Conservation (phyloP, 2,888 invertebrate species). For the Ochropleura plecta region DNA sequence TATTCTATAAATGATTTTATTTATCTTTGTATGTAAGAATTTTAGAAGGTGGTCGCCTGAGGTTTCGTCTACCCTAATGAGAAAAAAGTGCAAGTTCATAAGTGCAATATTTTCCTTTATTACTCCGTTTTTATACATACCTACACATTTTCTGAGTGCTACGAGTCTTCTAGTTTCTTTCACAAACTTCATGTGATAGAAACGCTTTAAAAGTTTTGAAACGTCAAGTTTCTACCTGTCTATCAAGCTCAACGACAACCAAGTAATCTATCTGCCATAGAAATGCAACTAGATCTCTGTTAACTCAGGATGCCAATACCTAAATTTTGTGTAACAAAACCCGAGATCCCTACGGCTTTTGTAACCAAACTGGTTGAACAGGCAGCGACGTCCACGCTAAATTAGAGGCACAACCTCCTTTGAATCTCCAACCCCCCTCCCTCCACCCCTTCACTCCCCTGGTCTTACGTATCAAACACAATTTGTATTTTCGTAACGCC, state of each 20-base stretch:
- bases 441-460: not conserved
- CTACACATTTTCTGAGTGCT: not conserved
- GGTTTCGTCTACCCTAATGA: not conserved
- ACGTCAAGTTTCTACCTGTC: not conserved
- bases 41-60: not conserved
- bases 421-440: constrained; percentile 81
- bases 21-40: not conserved
- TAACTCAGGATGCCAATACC: constrained; percentile 39
- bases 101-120: not conserved
- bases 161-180: not conserved
- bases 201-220: not conserved
- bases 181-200: too few species aligned
- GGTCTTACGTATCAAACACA: constrained; percentile 76
- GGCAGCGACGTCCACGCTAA: constrained; percentile 78
- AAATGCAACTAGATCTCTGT: constrained; percentile 39
- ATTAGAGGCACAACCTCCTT: constrained; percentile 61
- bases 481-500: constrained; percentile 86
- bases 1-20: too few species aligned
- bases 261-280: not conserved
- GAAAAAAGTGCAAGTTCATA: not conserved
- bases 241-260: not conserved
- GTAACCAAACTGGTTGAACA: constrained; percentile 82
- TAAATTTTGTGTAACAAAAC: constrained; percentile 69
- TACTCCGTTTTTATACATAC: not conserved
- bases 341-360: constrained; percentile 77